Evolutionary conservation across 2,797 vertebrate genomes (phyloP), one percentile per base, ranked within the genome.

Genomic region (Echeneis naucrates): DNA sequence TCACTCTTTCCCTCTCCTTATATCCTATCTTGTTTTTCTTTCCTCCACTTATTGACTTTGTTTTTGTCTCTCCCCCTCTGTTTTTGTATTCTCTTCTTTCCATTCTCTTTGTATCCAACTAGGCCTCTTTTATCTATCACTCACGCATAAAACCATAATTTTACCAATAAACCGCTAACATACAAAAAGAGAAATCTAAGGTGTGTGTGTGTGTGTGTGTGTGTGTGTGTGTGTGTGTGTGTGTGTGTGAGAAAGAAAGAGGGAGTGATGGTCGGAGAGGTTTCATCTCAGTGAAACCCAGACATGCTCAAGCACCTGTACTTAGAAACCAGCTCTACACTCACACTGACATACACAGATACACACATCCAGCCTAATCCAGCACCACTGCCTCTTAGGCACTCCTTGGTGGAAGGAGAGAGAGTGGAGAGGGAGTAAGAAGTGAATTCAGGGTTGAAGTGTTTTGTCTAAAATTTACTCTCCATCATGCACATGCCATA

Each of bases 371-470:
- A 40, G 27, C 38, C 64, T 88, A 89, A 90, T 90, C 81, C 80
- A 77, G 75, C 76, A 67, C 71, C 77, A 61, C 72, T 76, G 78
- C 75, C 86, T 90, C 86, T 90, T 71, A 89, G 82, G 72, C 81
- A 90, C 89, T 90, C 53, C 60, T 89, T 63, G 64, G 77, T 82
- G 67, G 72, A 74, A 72, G 72, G 30, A 72, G 60, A 73, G 68
- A 61, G 56, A 35, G 65, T 8, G 61, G 47, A 58, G 64, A 71
- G 51, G 47, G 60, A 79, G 66, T 56, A 57, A 77, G 68, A 78
- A 81, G 81, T 76, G 83, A 89, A 91, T 89, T 86, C 68, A 68
- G 66, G 83, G 82, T 80, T 89, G 87, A 91, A 91, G 88, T 89
- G 82, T 87, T 88, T 85, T 79, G 80, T 89, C 84, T 85, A 56